Percentiles rank a stretch among this genome's conserved stretches.
phyloP scores from a whole-genome alignment of 2,888 invertebrate genomes.

The Nomada fucata region DNA sequence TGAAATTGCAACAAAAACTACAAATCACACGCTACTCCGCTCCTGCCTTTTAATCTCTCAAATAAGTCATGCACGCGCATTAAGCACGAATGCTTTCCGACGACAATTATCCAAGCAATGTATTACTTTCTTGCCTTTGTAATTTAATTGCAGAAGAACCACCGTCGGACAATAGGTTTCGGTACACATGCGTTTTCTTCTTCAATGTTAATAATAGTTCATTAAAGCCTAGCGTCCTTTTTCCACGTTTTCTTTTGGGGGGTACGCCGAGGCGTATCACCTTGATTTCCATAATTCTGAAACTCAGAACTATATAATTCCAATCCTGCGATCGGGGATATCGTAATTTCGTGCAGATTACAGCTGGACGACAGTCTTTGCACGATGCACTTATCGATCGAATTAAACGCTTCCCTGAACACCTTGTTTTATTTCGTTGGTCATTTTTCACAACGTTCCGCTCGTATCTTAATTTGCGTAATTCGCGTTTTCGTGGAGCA shows the following conservation, averaged over 20 bases:
- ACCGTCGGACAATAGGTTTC: not conserved
- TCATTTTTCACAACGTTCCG: not conserved
- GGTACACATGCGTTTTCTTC: not conserved
- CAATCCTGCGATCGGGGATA: not conserved
- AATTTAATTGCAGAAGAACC: not conserved
- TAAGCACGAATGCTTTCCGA: no score
- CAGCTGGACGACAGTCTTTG: not conserved
- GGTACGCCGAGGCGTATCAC: no score
- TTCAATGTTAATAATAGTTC: not conserved
- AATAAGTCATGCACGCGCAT: not conserved
- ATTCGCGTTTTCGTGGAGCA: constrained; percentile 10
- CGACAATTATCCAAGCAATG: not conserved
- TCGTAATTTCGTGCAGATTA: constrained; percentile 12
- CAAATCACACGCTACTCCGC: not conserved
- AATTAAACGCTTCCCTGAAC: constrained; percentile 11
- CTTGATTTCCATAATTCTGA: constrained; percentile 24
- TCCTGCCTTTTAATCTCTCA: not conserved
- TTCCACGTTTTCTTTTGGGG: not conserved
- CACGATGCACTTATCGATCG: not conserved
- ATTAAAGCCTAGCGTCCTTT: not conserved
- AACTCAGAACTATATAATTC: not conserved
- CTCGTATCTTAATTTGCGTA: constrained; percentile 29
- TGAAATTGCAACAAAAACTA: not conserved
- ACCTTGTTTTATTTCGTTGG: constrained; percentile 6
- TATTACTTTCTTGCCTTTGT: not conserved